These are phyloP conservation scores for Trichosurus vulpecula DNA, from an alignment of 2,797 vertebrate genomes.

Conservation along the genomic window DNA sequence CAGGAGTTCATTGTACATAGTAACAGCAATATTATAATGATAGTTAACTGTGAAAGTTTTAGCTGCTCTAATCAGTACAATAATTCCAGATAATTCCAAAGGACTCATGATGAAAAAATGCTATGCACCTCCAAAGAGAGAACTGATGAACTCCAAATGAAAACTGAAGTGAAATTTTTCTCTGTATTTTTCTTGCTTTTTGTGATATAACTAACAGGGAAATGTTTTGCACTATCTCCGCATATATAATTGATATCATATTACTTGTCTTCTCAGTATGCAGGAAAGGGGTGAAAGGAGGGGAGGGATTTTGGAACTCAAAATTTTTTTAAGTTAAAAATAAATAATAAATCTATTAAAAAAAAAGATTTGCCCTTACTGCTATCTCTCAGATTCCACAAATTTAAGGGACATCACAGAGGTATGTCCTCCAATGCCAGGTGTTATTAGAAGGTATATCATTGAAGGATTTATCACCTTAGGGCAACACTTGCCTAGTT, in stretches of 20 bases:
- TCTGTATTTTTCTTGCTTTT: background rate
- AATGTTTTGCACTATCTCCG: background rate
- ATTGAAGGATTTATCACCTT: background rate
- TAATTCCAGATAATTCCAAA: background rate
- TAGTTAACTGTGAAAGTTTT: background rate
- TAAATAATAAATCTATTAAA: background rate
- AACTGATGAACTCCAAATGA: background rate
- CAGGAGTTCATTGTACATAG: background rate
- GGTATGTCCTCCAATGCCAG: background rate
- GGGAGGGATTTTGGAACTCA: background rate
- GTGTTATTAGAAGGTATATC: background rate
- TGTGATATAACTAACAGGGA: background rate
- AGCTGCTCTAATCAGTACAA: background rate
- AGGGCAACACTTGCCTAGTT: background rate
- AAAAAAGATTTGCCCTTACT: background rate
- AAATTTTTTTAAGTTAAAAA: background rate
- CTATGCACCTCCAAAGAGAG: background rate
- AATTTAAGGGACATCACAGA: background rate
- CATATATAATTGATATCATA: background rate
- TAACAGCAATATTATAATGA: background rate
- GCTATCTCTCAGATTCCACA: background rate
- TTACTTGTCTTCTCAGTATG: background rate
- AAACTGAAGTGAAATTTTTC: background rate
- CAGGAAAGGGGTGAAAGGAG: background rate
- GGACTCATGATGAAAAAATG: background rate